Percentiles rank a stretch among this genome's conserved stretches.
Conservation (phyloP, 2,888 invertebrate species). For the Laothoe populi region DNA sequence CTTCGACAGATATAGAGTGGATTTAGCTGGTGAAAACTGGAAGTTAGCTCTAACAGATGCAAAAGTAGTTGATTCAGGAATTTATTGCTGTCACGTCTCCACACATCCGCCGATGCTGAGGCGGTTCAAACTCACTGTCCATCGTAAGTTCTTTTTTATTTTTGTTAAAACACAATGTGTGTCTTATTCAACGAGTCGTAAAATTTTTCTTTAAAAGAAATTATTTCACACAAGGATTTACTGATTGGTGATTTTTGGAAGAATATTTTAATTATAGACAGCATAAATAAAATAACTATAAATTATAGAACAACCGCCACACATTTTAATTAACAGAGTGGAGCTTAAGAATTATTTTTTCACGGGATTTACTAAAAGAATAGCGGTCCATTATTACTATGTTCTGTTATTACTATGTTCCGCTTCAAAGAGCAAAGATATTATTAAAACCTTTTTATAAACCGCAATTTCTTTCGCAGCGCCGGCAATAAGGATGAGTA, state of each 20-base stretch:
- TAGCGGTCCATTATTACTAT: conserved; percentile 6
- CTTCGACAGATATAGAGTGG: conserved; percentile 69
- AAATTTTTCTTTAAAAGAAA: too few species aligned
- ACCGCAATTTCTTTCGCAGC: conserved; percentile 51
- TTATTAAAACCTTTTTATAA: conserved; percentile 19
- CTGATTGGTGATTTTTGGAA: background rate
- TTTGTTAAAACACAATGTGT: too few species aligned
- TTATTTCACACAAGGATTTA: too few species aligned
- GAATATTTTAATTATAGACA: background rate
- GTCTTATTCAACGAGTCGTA: too few species aligned
- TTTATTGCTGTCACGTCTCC: conserved; percentile 79
- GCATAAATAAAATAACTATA: background rate
- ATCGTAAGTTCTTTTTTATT: conserved; percentile 61
- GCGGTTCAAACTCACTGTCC: conserved; percentile 67
- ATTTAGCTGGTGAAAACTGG: conserved; percentile 78
- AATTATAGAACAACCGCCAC: background rate
- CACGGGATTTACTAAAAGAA: conserved; percentile 6
- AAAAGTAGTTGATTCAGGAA: conserved; percentile 71
- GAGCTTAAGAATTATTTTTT: conserved; percentile 3
- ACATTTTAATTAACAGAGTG: background rate
- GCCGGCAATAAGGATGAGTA: conserved; percentile 72
- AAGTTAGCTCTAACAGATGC: conserved; percentile 67
- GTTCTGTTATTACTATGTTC: conserved; percentile 13
- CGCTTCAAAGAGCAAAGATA: conserved; percentile 1
- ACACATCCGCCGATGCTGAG: conserved; percentile 79